Percentiles rank a stretch among this genome's conserved stretches.
These are phyloP conservation scores for Papilio polytes DNA, from an alignment of 1,140 invertebrate genomes.

Conservation along the genomic window DNA sequence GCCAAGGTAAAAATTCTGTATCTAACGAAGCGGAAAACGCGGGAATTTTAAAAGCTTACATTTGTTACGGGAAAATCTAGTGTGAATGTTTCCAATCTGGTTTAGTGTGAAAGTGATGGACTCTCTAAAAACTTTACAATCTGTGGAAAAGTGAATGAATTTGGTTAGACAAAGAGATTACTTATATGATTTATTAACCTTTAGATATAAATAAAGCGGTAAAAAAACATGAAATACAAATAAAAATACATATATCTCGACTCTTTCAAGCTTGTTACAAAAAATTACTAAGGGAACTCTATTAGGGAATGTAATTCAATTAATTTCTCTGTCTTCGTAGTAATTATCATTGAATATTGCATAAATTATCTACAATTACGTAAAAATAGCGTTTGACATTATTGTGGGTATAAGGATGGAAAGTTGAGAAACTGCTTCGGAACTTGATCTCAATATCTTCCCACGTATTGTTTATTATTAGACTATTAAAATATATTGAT, in stretches of 20 bases:
- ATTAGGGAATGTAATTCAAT: no score
- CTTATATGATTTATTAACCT: background rate
- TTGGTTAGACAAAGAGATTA: background rate
- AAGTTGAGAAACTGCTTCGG: background rate
- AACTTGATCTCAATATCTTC: background rate
- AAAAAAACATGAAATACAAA: no score
- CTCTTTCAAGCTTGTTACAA: no score
- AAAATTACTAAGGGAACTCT: no score
- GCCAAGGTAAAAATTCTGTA: constrained; percentile 12
- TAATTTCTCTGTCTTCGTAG: background rate
- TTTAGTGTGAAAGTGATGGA: background rate
- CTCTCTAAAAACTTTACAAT: background rate
- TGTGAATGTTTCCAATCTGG: constrained; percentile 15
- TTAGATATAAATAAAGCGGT: no score
- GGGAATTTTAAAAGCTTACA: constrained; percentile 13
- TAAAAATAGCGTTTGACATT: background rate
- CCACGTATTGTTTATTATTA: background rate
- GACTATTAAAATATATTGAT: background rate
- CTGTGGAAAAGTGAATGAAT: background rate
- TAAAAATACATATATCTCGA: no score
- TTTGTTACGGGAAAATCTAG: constrained; percentile 19
- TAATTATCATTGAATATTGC: no score
- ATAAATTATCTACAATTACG: background rate
- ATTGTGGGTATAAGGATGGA: background rate
- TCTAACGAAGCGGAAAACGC: background rate